These are phyloP conservation scores for Parelbella ahira DNA, from an alignment of 2,888 invertebrate species.

Conservation along the genomic window DNA sequence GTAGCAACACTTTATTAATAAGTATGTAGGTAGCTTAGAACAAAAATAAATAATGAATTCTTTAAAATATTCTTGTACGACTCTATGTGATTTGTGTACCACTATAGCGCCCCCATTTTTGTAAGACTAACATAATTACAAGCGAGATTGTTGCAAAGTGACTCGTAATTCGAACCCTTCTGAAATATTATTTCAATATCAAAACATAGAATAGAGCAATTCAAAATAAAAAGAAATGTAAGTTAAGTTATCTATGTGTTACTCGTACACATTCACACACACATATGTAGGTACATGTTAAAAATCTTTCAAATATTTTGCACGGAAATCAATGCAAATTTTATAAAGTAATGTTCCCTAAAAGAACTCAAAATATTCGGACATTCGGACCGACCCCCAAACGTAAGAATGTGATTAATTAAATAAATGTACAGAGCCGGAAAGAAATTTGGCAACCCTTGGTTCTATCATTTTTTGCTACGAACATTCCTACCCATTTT, in stretches of 20 bases:
- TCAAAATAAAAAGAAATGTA: no score
- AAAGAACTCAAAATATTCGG: slow-evolving; percentile 65
- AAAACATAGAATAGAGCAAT: no score
- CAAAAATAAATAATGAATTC: no score
- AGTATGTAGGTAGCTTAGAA: no score
- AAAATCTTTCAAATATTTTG: no score
- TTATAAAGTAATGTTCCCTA: slow-evolving; percentile 25
- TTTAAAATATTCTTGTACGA: no score
- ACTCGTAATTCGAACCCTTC: slow-evolving; percentile 72
- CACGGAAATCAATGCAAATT: slow-evolving; percentile 13
- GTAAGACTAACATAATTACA: slow-evolving; percentile 71
- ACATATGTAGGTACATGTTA: no score
- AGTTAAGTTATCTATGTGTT: no score
- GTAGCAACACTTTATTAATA: no score
- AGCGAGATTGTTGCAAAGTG: slow-evolving; percentile 71
- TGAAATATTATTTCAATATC: slow-evolving; percentile 54
- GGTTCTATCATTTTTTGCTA: slow-evolving; percentile 58
- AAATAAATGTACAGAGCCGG: slow-evolving; percentile 72
- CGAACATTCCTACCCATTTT: slow-evolving; percentile 66
- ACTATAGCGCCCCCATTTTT: slow-evolving; percentile 53
- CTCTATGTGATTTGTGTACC: slow-evolving; percentile 35
- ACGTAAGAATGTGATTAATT: slow-evolving; percentile 79
- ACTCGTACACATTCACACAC: no score
- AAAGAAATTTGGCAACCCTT: slow-evolving; percentile 74
- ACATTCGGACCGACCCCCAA: slow-evolving; percentile 67